Base-by-base conservation (phyloP, 2,888 invertebrate genomes). In the Blastobasis adustella region DNA sequence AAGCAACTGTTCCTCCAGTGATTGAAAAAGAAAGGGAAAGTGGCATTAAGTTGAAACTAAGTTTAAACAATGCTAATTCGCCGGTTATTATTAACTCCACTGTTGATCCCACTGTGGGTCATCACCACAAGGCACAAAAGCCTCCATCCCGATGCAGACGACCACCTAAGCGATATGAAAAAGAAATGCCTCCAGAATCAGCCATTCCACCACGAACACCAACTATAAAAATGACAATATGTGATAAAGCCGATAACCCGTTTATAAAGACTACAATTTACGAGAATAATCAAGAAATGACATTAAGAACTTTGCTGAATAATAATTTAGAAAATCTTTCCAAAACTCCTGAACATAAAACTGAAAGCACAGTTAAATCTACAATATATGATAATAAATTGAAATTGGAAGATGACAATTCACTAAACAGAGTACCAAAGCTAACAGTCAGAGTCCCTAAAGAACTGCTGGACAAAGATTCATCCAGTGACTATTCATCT, bases 361-460 rank as follows among this genome's bases (percentile, higher is more conserved):
- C 68, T 48, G 87, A 88, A 45, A 84, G 76, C 57, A 62, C 71
- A 38, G 72, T 88, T 2, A 84, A 86, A 72, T 76, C 84, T 23
- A 88, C 87, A 57, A 88, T 87, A 63, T 88, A 87, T 73, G 88
- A 88, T 67, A 87, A 85, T 59, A 85, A 84, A 61, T 66, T 81
- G 55, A 85, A 84, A 61, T 66, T 81, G 55, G 84, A 86, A 58
- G 81, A 82, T 61, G 67, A 73, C 45, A 86, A 83, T 61, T 80
- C 84, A 62, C 69, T 88, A 52, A 89, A 89, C 71, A 91, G 90
- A 77, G 92, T 92, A 58, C 93, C 92, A 62, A 93, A 93, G 76
- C 81, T 93, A 51, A 93, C 93, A 59, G 84, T 93, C 37, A 91
- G 93, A 73, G 90, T 92, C 60, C 91, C 92, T 46, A 91, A 91